Evolutionary conservation across 1,140 invertebrate genomes (phyloP), one percentile per base, ranked within the genome.

Genomic region (Zaprionus kolodkinae): DNA sequence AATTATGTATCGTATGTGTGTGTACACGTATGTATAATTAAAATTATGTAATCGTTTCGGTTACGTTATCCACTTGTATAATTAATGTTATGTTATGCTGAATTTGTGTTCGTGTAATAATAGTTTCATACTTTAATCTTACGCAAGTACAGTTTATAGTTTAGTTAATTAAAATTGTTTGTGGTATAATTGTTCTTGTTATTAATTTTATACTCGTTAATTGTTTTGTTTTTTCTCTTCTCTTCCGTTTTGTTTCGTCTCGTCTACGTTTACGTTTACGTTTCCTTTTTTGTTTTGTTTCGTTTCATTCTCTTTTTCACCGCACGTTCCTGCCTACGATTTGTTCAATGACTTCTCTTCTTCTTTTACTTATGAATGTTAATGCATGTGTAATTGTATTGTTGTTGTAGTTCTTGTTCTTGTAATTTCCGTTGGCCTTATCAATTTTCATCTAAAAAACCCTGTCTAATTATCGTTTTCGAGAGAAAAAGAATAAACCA

Each of bases 261-360:
- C 45, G 33, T 65, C 59, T 43, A 36, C 15, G 17, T 50, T 57
- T 65, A 45, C 45, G 15, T 35, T 67, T 73, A 59, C 33, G 13
- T 43, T 43, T 43, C n/a, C 13, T n/a, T n/a, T 50, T 78, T 76
- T 66, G 35, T 79, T 77, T 30, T 25, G 45, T 50, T 62, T 72
- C 55, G 27, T 70, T 78, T 76, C 64, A 66, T 76, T 50, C 40
- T 50, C 21, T 50, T 48, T 91, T 91, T 91, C 91, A 92, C 91
- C 91, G 91, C 91, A 92, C 91, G 91, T 91, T 92, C 91, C 91
- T 92, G 91, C 91, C 91, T 92, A 92, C 88, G 91, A 92, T 92
- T 92, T 92, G 86, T 92, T 92, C 91, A 88, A 86, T 92, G 68
- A 81, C 71, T 88, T 91, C 85, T 72, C 17, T 35, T 38, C 17